Evolutionary conservation across 1,140 invertebrate genomes (phyloP).

Genomic region (Cyclargus thomasi): DNA sequence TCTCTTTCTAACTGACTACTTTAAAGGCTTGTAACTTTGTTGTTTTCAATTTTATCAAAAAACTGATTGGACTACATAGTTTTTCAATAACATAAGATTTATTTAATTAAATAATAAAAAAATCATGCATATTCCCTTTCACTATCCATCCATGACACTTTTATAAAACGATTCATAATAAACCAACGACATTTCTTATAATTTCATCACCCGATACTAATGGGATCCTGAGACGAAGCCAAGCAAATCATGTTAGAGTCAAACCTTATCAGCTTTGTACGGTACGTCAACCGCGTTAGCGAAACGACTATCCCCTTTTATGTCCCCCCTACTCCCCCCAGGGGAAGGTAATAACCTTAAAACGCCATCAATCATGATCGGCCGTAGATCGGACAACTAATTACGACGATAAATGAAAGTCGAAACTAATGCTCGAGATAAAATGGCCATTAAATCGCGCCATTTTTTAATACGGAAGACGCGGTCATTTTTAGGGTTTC

Average conservation of each 20-base stretch:
- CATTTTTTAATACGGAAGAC: constrained; percentile 29
- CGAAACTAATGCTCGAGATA: constrained; percentile 19
- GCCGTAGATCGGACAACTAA: constrained; percentile 47
- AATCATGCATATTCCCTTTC: too few species aligned
- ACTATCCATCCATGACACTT: not conserved
- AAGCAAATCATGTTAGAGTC: constrained; percentile 35
- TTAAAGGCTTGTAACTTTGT: too few species aligned
- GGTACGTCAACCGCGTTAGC: constrained; percentile 52
- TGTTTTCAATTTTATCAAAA: too few species aligned
- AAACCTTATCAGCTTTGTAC: constrained; percentile 49
- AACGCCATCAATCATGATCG: constrained; percentile 65
- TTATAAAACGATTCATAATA: not conserved
- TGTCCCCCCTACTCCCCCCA: constrained; percentile 31
- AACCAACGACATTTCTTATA: constrained; percentile 24
- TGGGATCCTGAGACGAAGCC: constrained; percentile 33
- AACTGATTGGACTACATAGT: too few species aligned
- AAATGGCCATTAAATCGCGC: constrained; percentile 37
- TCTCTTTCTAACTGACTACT: too few species aligned
- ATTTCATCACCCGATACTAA: constrained; percentile 33
- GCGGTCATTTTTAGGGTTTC: constrained; percentile 9
- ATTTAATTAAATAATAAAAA: too few species aligned
- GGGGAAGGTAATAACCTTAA: constrained; percentile 55
- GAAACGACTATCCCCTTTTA: constrained; percentile 48
- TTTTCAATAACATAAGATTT: too few species aligned
- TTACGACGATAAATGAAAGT: constrained; percentile 32